A percentile compares a stretch with the other conserved stretches of the same genome.
Evolutionary conservation across 2,797 vertebrate species (phyloP).

Genomic region (Todus mexicanus): DNA sequence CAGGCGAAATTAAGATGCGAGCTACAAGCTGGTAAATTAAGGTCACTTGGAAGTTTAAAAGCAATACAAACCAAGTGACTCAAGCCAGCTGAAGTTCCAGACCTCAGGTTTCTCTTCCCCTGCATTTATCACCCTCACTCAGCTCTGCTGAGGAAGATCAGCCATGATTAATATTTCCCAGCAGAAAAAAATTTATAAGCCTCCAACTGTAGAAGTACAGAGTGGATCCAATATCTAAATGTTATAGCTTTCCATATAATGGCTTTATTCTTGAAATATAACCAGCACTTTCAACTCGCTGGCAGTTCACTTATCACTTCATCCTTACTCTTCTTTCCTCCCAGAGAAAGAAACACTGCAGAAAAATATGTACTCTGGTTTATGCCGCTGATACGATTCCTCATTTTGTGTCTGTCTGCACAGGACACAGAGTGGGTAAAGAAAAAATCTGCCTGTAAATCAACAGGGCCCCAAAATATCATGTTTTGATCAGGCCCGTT

Average conservation of each 20-base stretch:
- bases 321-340: neutral
- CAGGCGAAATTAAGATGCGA: neutral
- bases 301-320: neutral
- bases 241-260: neutral
- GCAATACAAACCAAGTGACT: neutral
- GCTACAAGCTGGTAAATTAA: neutral
- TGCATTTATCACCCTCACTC: neutral
- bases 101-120: neutral
- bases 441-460: neutral
- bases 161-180: neutral
- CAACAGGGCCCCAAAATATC: neutral
- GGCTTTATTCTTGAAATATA: constrained; percentile 27
- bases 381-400: neutral
- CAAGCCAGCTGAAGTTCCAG: neutral
- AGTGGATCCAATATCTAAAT: neutral
- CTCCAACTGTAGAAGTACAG: neutral
- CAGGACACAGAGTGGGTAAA: neutral
- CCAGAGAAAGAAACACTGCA: neutral
- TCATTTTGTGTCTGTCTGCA: neutral
- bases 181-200: neutral
- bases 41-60: neutral
- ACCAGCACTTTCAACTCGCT: neutral
- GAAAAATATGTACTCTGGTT: neutral
- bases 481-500: neutral
- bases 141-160: neutral